Conservation (phyloP, 2,797 vertebrate genomes). For the Astyanax mexicanus region DNA sequence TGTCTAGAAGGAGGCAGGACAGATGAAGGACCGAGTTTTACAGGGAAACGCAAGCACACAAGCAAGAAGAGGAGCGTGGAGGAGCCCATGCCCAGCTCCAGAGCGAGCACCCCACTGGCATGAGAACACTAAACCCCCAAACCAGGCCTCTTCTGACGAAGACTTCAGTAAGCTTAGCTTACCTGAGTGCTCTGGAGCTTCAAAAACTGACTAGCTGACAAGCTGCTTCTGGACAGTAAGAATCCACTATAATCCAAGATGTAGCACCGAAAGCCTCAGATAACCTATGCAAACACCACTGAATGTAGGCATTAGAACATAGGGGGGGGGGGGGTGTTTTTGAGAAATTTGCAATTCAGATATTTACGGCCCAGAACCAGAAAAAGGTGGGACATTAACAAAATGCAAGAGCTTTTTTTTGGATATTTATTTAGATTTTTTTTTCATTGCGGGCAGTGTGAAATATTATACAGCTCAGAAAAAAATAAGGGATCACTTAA, state of each 20-base stretch:
- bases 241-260: constrained; percentile 29
- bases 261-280: constrained; percentile 45
- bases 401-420: too few species aligned
- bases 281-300: constrained; percentile 62
- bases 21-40: constrained; percentile 46
- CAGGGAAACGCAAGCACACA: constrained; percentile 70
- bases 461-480: too few species aligned
- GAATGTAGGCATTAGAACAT: constrained; percentile 32
- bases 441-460: too few species aligned
- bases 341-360: constrained; percentile 17
- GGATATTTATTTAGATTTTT: too few species aligned
- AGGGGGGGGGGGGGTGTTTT: neutral
- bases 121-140: constrained; percentile 39
- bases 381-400: too few species aligned
- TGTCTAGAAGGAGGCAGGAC: constrained; percentile 22
- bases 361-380: too few species aligned
- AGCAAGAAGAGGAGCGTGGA: constrained; percentile 66
- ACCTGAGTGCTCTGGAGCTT: constrained; percentile 1
- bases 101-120: constrained; percentile 38
- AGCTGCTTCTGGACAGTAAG: constrained; percentile 12
- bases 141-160: constrained; percentile 35
- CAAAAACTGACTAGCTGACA: neutral
- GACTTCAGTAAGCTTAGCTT: neutral
- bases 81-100: constrained; percentile 44
- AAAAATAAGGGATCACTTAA: too few species aligned